Percentiles rank a stretch among this genome's conserved stretches.
Evolutionary conservation across 2,888 invertebrate genomes (phyloP).

Genomic region (Ypsolopha sequella): DNA sequence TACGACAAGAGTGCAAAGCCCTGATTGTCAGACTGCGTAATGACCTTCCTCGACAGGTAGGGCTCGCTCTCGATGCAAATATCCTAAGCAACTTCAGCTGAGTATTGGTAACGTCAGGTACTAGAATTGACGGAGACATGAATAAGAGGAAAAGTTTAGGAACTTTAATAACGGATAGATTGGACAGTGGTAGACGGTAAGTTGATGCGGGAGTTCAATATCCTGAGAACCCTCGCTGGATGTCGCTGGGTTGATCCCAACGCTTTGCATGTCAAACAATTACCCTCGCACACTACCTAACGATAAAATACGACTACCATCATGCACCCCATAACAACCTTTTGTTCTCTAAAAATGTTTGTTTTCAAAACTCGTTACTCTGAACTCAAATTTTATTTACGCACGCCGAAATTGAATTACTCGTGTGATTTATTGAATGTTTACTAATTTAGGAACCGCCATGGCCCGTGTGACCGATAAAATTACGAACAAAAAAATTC

Average conservation of each 20-base stretch:
- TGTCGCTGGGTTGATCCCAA: constrained; percentile 34
- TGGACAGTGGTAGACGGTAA: not conserved
- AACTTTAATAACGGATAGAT: not conserved
- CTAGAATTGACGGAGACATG: too few relatives aligned
- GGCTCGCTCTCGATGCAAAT: constrained; percentile 1
- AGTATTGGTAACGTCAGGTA: not conserved
- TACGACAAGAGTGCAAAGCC: constrained; percentile 11
- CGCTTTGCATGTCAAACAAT: constrained; percentile 61
- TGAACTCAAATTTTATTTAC: constrained; percentile 52
- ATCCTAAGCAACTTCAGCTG: not conserved
- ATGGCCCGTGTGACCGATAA: constrained; percentile 38
- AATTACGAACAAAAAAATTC: constrained; percentile 30
- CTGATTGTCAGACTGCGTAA: constrained; percentile 4
- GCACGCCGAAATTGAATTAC: constrained; percentile 47
- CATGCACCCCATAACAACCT: constrained; percentile 40
- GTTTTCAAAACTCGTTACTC: constrained; percentile 59
- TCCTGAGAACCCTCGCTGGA: not conserved
- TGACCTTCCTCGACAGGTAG: not conserved
- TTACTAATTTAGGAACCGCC: constrained; percentile 41
- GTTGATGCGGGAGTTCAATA: constrained; percentile 2
- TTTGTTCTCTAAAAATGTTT: constrained; percentile 52
- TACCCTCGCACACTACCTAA: constrained; percentile 33
- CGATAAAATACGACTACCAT: constrained; percentile 44
- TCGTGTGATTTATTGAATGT: constrained; percentile 54
- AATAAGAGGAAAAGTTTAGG: not conserved